Conservation (phyloP, 2,797 vertebrate genomes). For the Pteronotus mesoamericanus region DNA sequence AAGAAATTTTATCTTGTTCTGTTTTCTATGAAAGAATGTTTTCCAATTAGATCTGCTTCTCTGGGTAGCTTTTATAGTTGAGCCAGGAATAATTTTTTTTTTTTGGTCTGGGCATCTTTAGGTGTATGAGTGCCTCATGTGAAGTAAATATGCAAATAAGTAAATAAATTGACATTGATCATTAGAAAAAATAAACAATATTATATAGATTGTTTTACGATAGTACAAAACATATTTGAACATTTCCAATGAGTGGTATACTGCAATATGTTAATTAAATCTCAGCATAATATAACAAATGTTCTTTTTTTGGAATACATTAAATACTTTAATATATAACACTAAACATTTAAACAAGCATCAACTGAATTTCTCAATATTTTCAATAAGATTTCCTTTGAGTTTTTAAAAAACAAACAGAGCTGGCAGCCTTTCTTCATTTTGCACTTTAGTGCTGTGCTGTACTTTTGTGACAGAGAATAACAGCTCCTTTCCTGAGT, state of each 20-base stretch:
- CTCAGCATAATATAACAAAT: neutral
- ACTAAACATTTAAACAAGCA: conserved; percentile 67
- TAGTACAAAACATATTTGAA: neutral
- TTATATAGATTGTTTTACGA: conserved; percentile 2
- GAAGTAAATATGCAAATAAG: conserved; percentile 33
- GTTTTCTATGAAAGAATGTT: conserved; percentile 84
- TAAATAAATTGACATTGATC: neutral
- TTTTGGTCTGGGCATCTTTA: neutral
- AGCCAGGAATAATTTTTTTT: conserved; percentile 70
- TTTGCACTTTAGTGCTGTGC: neutral
- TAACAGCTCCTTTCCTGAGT: neutral
- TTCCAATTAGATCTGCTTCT: conserved; percentile 85
- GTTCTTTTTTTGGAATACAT: conserved; percentile 32
- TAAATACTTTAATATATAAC: conserved; percentile 67
- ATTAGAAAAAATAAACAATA: neutral
- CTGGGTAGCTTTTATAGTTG: conserved; percentile 83
- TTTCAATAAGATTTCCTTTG: conserved; percentile 33
- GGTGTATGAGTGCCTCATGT: conserved; percentile 29
- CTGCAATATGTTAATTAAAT: conserved; percentile 40
- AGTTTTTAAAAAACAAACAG: neutral
- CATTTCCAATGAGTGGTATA: conserved; percentile 41
- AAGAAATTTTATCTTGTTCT: conserved; percentile 87
- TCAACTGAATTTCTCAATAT: neutral
- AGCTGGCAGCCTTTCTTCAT: neutral
- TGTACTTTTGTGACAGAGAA: neutral